Conservation (phyloP, 1,140 invertebrate species). For the Pararge aegeria region DNA sequence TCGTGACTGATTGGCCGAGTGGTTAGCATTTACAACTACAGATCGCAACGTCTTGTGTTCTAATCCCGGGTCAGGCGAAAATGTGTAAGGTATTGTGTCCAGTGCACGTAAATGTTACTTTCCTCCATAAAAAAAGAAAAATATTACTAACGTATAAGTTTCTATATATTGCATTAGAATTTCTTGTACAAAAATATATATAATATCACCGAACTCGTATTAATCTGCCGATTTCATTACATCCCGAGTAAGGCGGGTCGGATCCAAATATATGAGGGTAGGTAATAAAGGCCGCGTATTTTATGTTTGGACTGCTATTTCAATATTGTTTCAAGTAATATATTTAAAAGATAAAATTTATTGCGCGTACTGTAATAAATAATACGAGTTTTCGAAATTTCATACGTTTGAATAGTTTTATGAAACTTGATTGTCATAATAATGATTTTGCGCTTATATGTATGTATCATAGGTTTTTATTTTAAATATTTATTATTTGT, state of each 20-base stretch:
- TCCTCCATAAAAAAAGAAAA: too few species aligned
- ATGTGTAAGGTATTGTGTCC: too few species aligned
- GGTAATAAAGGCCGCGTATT: conserved; percentile 14
- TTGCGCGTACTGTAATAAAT: conserved; percentile 13
- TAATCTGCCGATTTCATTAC: conserved; percentile 22
- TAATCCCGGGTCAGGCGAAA: too few species aligned
- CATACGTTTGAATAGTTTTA: conserved; percentile 11
- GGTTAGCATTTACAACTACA: too few species aligned
- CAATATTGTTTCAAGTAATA: conserved; percentile 25
- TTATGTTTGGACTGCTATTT: conserved; percentile 22
- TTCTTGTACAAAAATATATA: background rate
- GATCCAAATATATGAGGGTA: conserved; percentile 22
- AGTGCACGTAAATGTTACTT: too few species aligned
- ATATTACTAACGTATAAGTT: too few species aligned
- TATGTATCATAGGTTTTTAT: background rate
- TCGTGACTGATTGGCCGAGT: too few species aligned
- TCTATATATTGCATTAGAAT: too few species aligned
- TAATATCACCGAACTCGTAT: background rate
- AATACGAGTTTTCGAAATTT: conserved; percentile 7
- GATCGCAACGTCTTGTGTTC: too few species aligned
- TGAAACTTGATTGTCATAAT: conserved; percentile 5
- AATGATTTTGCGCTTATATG: background rate
- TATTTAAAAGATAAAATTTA: conserved; percentile 19
- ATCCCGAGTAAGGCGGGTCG: conserved; percentile 20
- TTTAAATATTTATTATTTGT: background rate